A percentile compares a stretch with the other conserved stretches of the same genome.
phyloP scores from a whole-genome alignment of 2,888 invertebrate species.

The Cordylochernes scorpioides region DNA sequence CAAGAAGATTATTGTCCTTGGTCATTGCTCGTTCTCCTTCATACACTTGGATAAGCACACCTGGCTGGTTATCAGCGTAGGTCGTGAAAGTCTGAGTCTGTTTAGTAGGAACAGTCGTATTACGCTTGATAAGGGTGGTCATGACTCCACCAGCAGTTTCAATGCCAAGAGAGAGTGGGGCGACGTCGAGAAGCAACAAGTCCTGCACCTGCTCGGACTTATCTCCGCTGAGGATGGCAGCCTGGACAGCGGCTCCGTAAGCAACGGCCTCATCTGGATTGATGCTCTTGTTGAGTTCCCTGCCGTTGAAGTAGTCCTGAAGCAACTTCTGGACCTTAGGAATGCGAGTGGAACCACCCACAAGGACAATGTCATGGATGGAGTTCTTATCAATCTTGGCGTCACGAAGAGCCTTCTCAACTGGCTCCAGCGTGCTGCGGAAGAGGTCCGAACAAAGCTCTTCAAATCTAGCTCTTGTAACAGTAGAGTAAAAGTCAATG shows the following conservation, averaged over 20 bases:
- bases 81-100: conserved; percentile 90
- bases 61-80: conserved; percentile 90
- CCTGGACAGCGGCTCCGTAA: conserved; percentile 83
- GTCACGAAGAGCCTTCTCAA: conserved; percentile 79
- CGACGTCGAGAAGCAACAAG: conserved; percentile 65
- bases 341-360: conserved; percentile 85
- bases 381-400: conserved; percentile 82
- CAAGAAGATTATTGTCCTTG: conserved; percentile 22
- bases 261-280: conserved; percentile 95
- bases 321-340: conserved; percentile 90
- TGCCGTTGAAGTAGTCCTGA: conserved; percentile 60
- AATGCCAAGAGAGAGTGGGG: conserved; percentile 66
- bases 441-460: conserved; percentile 87
- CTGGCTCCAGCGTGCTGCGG: conserved; percentile 81
- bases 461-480: conserved; percentile 86
- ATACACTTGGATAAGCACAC: conserved; percentile 43
- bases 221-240: conserved; percentile 70
- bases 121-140: conserved; percentile 87
- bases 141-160: conserved; percentile 78
- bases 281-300: conserved; percentile 78
- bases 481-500: conserved; percentile 79
- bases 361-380: conserved; percentile 42
- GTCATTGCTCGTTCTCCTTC: conserved; percentile 26
- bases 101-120: conserved; percentile 88
- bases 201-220: conserved; percentile 41